Conservation (phyloP, 1,140 invertebrate genomes). For the Drosophila athabasca region DNA sequence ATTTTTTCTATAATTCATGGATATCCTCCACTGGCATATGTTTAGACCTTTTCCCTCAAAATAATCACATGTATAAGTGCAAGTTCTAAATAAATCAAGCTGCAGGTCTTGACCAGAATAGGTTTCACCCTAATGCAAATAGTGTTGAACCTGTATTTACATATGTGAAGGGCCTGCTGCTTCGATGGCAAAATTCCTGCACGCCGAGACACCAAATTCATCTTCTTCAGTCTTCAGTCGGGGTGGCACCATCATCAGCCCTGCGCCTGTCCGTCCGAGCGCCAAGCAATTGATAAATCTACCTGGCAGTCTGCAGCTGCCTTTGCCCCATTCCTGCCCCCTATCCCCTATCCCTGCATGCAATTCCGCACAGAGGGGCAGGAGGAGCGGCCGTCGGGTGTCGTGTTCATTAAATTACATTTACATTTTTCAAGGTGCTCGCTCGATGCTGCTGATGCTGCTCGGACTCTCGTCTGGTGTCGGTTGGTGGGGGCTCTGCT, state of each 20-base stretch:
- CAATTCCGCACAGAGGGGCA: background rate
- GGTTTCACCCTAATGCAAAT: constrained; percentile 1
- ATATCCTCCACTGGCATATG: too few relatives aligned
- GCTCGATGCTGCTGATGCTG: constrained; percentile 16
- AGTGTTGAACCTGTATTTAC: constrained; percentile 4
- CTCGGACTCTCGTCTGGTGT: constrained; percentile 8
- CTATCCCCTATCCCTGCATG: too few relatives aligned
- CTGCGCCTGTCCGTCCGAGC: background rate
- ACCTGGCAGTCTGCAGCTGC: constrained; percentile 3
- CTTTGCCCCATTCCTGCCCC: background rate
- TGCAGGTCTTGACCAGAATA: background rate
- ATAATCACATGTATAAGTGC: too few relatives aligned
- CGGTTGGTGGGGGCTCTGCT: background rate
- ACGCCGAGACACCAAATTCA: constrained; percentile 49
- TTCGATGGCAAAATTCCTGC: constrained; percentile 30
- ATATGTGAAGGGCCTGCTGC: background rate
- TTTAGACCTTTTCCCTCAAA: too few relatives aligned
- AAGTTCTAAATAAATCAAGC: too few relatives aligned
- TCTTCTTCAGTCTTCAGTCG: constrained; percentile 56
- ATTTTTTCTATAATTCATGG: too few relatives aligned
- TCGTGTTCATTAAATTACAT: constrained; percentile 75
- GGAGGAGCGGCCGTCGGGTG: constrained; percentile 28
- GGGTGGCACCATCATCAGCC: constrained; percentile 2
- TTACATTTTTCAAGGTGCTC: constrained; percentile 63
- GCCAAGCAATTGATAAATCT: constrained; percentile 26